Base-by-base conservation (phyloP, 53 echinoderm and acorn worm genomes). In the Actinopyga echinites region DNA sequence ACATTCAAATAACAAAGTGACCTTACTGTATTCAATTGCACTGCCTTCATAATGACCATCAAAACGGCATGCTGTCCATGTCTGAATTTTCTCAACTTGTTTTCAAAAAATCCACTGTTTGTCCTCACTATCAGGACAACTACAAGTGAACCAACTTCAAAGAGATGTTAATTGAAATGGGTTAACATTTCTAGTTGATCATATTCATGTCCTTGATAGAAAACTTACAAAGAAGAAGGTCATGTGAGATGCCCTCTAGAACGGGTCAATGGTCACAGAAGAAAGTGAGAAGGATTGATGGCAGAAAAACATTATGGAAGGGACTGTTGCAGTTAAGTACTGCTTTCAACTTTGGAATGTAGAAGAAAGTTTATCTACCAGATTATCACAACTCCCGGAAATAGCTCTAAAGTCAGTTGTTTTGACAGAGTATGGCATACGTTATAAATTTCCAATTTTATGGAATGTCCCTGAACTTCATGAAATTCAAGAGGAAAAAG, bases 131-230 rank as follows among this genome's bases (percentile, higher is more conserved):
- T 28, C 10, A 63, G 63, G 63, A 6, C 63, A 63, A 30, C 63
- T 15, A 63, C 63, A 63, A 63, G 13, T 28, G 49, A 49, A 49
- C 49, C 7, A 28, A 30, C 63, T 71, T 71, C 71, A 71, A 40
- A 40, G 71, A 71, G 40, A 71, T 71, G 19, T 71, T 71, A 71
- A 71, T 71, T 71, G 71, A 71, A 71, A 71, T 43, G 40, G n/a
- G 45, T 25, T 71, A 40, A 44, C 44, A 71, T 71, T 34, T 44
- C 71, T 21, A 10, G 24, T 71, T 42, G 20, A n/a, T 37, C 7
- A 40, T 40, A 44, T 71, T 44, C 44, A 40, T 40, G n/a, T 24
- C 15, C 13, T 43, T 71, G 6, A 40, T 13, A 22, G 37, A 71
- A 11, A 34, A 23, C 42, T 23, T 43, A 71, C 44, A 45, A 24